phyloP scores from a whole-genome alignment of 2,888 invertebrate genomes.

The Acleris cristana region DNA sequence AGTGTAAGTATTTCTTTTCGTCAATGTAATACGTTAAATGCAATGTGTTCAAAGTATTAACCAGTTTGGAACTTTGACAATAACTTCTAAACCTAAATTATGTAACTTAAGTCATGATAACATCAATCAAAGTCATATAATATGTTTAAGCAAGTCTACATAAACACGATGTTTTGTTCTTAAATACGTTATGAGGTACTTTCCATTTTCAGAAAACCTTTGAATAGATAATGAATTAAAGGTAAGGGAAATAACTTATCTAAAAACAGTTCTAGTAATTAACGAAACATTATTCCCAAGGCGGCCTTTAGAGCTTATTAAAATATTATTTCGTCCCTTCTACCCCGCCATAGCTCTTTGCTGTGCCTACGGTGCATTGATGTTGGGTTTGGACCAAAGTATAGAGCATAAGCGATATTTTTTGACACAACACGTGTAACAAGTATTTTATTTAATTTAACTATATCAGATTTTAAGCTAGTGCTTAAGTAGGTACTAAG shows the following conservation, averaged over 20 bases:
- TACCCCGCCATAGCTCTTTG: conserved; percentile 55
- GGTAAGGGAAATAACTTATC: conserved; percentile 8
- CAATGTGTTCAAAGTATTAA: no score
- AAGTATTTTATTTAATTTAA: no score
- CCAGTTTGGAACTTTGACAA: no score
- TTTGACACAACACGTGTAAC: no score
- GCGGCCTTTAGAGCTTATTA: conserved; percentile 46
- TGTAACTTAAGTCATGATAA: no score
- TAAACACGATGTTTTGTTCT: not conserved
- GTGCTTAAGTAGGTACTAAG: no score
- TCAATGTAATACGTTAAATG: no score
- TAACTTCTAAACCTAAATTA: no score
- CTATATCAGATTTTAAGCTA: no score
- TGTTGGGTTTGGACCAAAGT: conserved; percentile 45
- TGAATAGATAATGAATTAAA: conserved; percentile 12
- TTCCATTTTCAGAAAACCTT: not conserved
- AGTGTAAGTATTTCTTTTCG: no score
- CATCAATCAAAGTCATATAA: no score
- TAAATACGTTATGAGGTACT: not conserved
- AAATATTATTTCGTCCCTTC: conserved; percentile 63
- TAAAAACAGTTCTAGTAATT: conserved; percentile 31
- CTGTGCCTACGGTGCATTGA: conserved; percentile 49
- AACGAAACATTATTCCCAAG: conserved; percentile 36
- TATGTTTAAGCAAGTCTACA: not conserved
- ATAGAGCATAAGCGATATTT: conserved; percentile 26